Percentiles rank a stretch among this genome's conserved stretches.
phyloP scores from a whole-genome alignment of 2,888 invertebrate species.

The Tachina lurida region DNA sequence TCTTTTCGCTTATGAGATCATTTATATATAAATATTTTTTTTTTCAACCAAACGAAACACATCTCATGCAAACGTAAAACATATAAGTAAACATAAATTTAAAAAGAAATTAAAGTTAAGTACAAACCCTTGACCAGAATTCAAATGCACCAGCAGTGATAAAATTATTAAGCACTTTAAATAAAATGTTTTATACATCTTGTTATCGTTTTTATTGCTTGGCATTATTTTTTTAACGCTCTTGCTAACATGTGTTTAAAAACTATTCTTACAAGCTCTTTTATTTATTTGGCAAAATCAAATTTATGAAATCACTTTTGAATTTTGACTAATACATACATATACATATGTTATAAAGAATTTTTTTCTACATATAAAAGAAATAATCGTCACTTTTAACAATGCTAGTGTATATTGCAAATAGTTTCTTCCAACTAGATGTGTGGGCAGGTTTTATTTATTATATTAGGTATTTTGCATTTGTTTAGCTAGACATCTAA shows the following conservation, averaged over 20 bases:
- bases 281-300: slow-evolving; percentile 6
- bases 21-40: slow-evolving; percentile 25
- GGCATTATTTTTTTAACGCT: slow-evolving; percentile 61
- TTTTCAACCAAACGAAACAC: slow-evolving; percentile 4
- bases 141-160: slow-evolving; percentile 69
- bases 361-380: background rate
- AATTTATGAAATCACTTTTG: slow-evolving; percentile 45
- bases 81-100: background rate
- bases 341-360: background rate
- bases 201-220: slow-evolving; percentile 52
- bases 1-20: slow-evolving; percentile 64
- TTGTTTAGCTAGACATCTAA: background rate
- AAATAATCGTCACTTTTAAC: slow-evolving; percentile 50
- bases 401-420: background rate
- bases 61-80: slow-evolving; percentile 4
- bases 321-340: slow-evolving; percentile 9
- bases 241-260: slow-evolving; percentile 65
- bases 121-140: slow-evolving; percentile 74
- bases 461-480: slow-evolving; percentile 7
- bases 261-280: slow-evolving; percentile 34
- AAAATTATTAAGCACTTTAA: slow-evolving; percentile 66
- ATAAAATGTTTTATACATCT: slow-evolving; percentile 56
- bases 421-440: background rate
- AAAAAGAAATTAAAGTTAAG: slow-evolving; percentile 35
- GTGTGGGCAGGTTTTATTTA: slow-evolving; percentile 55